Base-by-base conservation (phyloP, 2,113 vertebrate genomes). In the Trichechus manatus region DNA sequence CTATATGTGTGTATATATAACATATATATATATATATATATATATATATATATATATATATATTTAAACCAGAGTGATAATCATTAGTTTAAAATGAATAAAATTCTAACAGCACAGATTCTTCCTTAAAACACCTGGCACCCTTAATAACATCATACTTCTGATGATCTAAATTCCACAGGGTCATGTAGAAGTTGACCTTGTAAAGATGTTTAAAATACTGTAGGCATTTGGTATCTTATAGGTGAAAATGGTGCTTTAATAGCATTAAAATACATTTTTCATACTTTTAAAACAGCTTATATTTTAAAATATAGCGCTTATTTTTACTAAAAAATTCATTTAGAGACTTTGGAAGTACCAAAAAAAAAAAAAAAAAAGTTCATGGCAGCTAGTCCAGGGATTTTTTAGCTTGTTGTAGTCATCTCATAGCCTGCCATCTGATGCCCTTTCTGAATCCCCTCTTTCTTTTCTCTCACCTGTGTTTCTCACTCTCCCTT, bases 331-430 rank as follows among this genome's bases (percentile, higher is more conserved):
- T 92, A 9, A 56, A 89, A 72, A 25, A 33, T 29, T 36, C 19
- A 78, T 96, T 91, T 91, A 50, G 61, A 95, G 64, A 61, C 5
- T 79, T 95, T 70, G 9, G 9, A 86, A 87, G 78, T 82, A 33
- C 10, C 3, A 47, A 23, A 10, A 22, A 23, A 77, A 81, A 22
- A 50, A 20, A n/a, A 56, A 5, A 80, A 33, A 82, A 25, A 2
- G 1, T 74, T 88, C 10, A 29, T 13, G 59, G 56, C 4, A 59
- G 27, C 42, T 77, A 50, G 20, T 17, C 4, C 23, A 74, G 64
- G 61, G 13, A 59, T 93, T 89, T 5, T 74, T 79, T 36, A 63
- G n/a, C 47, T 56, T 84, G 25, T 10, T 83, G 0, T 29, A 53
- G 42, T 47, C 5, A 63, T 10, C 25, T 27, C 27, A 31, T 14